These are phyloP conservation scores for Phymatocera aterrima DNA, from an alignment of 2,888 invertebrate genomes.

Conservation along the genomic window DNA sequence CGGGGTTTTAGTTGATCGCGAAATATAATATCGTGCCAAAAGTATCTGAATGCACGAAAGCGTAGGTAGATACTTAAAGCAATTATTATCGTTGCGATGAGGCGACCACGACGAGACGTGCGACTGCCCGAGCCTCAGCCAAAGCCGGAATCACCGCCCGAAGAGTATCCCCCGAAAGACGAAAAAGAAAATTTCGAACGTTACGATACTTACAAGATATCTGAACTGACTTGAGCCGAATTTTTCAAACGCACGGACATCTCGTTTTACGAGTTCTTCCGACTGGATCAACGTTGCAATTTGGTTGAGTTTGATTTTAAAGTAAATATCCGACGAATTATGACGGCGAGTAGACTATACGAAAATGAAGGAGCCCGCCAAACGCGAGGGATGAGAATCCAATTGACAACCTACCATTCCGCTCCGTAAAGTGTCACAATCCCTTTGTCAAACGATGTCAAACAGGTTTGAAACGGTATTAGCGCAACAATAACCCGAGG, in stretches of 20 bases:
- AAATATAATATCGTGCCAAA: conserved; percentile 53
- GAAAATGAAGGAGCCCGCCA: conserved; percentile 3
- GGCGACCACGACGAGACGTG: no score
- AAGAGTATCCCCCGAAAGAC: no score
- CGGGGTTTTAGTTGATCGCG: background rate
- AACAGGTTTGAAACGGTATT: conserved; percentile 41
- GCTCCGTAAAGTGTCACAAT: conserved; percentile 19
- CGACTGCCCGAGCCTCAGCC: no score
- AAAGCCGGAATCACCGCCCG: no score
- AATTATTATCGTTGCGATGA: conserved; percentile 57
- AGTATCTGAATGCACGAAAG: conserved; percentile 60
- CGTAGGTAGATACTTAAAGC: conserved; percentile 67
- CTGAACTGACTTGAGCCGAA: no score
- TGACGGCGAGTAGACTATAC: background rate
- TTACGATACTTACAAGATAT: no score
- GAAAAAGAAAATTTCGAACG: no score
- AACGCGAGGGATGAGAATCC: conserved; percentile 9
- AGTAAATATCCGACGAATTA: background rate
- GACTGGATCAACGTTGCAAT: no score
- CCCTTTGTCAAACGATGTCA: conserved; percentile 42
- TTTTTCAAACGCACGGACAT: no score
- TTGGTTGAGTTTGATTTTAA: background rate
- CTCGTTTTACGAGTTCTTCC: no score
- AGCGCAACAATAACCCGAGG: conserved; percentile 33
- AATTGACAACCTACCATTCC: conserved; percentile 26